Conservation (phyloP, 2,888 invertebrate genomes). For the Hirtodrosophila histrioides region DNA sequence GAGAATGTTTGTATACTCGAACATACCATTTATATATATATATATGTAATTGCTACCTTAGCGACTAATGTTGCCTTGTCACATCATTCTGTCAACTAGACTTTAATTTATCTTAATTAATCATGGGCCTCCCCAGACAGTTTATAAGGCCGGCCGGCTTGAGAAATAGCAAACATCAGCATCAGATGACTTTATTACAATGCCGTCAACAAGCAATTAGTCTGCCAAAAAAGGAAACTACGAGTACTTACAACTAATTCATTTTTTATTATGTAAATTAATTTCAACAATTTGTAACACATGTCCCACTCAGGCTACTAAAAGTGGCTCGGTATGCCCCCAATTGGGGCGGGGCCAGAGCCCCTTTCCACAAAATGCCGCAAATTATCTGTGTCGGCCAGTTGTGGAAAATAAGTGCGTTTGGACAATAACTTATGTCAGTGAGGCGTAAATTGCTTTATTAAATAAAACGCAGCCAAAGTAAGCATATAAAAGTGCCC, state of each 20-base stretch:
- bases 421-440: conserved; percentile 77
- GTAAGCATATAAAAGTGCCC: conserved; percentile 61
- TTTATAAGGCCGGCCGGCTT: conserved; percentile 31
- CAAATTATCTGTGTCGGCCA: conserved; percentile 67
- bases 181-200: conserved; percentile 38
- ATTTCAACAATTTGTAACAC: conserved; percentile 63
- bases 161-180: conserved; percentile 33
- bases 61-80: conserved; percentile 15
- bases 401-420: conserved; percentile 61
- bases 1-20: too few species aligned
- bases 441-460: conserved; percentile 81
- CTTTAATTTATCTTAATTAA: conserved; percentile 67
- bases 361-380: conserved; percentile 9
- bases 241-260: conserved; percentile 55
- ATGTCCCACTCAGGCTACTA: neutral
- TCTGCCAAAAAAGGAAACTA: conserved; percentile 11
- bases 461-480: conserved; percentile 77
- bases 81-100: conserved; percentile 39
- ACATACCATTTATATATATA: conserved; percentile 8
- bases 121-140: conserved; percentile 30
- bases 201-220: conserved; percentile 25
- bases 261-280: conserved; percentile 78
- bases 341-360: conserved; percentile 7
- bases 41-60: conserved; percentile 11
- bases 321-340: neutral